phyloP scores from a whole-genome alignment of 2,797 vertebrate genomes.

The Nannoperca obscura region DNA sequence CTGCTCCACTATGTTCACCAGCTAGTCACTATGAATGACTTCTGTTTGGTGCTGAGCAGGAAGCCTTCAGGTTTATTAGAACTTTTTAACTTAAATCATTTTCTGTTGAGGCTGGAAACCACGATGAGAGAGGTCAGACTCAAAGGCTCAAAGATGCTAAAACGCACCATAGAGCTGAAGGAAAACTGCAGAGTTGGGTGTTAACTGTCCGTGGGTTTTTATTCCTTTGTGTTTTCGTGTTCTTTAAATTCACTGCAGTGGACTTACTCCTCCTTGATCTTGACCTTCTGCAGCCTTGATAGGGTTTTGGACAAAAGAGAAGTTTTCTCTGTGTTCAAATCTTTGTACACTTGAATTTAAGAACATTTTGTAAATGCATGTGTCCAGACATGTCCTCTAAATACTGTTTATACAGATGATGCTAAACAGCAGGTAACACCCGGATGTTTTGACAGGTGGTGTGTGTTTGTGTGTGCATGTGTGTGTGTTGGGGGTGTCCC shows the following conservation, averaged over 20 bases:
- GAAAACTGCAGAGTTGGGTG: not conserved
- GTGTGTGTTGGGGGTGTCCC: constrained; percentile 31
- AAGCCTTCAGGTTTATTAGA: not conserved
- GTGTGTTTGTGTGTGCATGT: constrained; percentile 34
- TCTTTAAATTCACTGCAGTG: not conserved
- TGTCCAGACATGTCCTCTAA: constrained; percentile 27
- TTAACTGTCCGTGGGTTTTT: not conserved
- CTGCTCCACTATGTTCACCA: not conserved
- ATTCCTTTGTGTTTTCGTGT: not conserved
- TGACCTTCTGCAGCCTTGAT: not conserved
- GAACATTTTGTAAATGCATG: constrained; percentile 10
- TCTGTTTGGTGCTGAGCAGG: not conserved
- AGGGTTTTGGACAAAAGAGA: not conserved
- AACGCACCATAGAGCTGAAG: not conserved
- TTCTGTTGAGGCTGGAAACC: not conserved
- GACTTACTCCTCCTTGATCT: not conserved
- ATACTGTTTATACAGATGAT: constrained; percentile 77
- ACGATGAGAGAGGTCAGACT: not conserved
- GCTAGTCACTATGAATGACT: not conserved
- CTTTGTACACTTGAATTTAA: not conserved
- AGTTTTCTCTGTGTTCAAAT: not conserved
- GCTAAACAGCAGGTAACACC: constrained; percentile 69
- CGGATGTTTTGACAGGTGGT: constrained; percentile 79
- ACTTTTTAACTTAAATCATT: not conserved
- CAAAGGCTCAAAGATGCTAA: not conserved